phyloP scores from a whole-genome alignment of 64 coral and sea anemone species.

The Catalaphyllia jardinei region DNA sequence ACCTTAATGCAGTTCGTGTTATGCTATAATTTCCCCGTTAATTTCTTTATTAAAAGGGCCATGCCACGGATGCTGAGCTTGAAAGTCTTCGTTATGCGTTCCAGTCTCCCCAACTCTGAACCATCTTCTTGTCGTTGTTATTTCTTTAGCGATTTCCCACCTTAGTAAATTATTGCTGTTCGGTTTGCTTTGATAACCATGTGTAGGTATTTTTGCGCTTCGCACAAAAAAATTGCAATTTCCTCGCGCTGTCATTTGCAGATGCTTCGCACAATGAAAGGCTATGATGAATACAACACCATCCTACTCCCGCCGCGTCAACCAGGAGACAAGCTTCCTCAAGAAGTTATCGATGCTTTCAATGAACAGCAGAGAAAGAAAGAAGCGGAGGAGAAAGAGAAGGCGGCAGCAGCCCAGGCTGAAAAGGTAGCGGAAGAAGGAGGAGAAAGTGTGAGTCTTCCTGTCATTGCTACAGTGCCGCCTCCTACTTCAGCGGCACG shows the following conservation, averaged over 20 bases:
- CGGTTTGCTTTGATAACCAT: no score
- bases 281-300: slow-evolving; percentile 99
- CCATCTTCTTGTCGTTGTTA: no score
- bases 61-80: no score
- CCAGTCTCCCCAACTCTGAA: no score
- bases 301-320: slow-evolving; percentile 90
- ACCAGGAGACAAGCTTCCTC: slow-evolving; percentile 81
- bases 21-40: no score
- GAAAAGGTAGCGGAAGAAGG: slow-evolving; percentile 64
- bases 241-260: neutral
- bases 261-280: slow-evolving; percentile 95
- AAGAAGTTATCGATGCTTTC: slow-evolving; percentile 70
- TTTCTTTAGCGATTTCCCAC: no score
- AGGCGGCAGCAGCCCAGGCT: slow-evolving; percentile 59
- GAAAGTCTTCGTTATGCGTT: no score
- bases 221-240: neutral
- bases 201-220: neutral
- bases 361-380: slow-evolving; percentile 89
- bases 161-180: no score
- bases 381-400: slow-evolving; percentile 82
- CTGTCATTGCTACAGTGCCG: slow-evolving; percentile 48
- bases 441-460: slow-evolving; percentile 17
- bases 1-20: no score
- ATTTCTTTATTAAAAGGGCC: no score
- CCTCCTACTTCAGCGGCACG: slow-evolving; percentile 19